Conservation (phyloP, 2,888 invertebrate species). For the Nemurella pictetii region DNA sequence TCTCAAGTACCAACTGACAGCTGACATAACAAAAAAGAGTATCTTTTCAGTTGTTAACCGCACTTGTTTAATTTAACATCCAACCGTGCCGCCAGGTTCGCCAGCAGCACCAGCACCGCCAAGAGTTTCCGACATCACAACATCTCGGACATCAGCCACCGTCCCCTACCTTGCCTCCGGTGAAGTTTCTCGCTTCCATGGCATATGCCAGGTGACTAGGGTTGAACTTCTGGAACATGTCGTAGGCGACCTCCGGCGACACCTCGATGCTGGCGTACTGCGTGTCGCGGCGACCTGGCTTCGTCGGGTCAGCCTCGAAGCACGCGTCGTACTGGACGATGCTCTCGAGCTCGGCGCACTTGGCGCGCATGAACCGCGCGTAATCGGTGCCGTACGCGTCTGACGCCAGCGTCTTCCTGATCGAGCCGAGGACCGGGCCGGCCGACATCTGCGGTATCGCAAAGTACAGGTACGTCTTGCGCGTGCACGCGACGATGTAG, state of each 20-base stretch:
- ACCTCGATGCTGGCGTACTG: background rate
- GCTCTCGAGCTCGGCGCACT: background rate
- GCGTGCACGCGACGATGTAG: conserved; percentile 54
- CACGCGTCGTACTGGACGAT: background rate
- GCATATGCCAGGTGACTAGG: conserved; percentile 45
- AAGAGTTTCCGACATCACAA: too few species aligned
- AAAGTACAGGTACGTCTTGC: conserved; percentile 55
- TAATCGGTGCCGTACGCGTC: background rate
- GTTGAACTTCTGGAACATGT: conserved; percentile 42
- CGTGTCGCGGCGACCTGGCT: too few species aligned
- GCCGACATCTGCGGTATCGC: conserved; percentile 50
- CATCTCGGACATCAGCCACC: too few species aligned
- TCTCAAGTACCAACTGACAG: too few species aligned
- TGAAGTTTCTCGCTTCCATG: conserved; percentile 48
- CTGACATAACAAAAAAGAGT: too few species aligned
- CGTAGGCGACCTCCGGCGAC: background rate
- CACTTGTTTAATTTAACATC: too few species aligned
- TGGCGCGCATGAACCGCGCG: background rate
- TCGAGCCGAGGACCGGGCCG: conserved; percentile 49
- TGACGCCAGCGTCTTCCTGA: conserved; percentile 20
- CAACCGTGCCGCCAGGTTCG: too few species aligned
- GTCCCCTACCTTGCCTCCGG: conserved; percentile 47
- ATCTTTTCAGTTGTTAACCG: too few species aligned
- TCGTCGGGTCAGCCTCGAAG: background rate
- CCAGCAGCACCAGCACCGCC: too few species aligned